Percentiles rank a stretch among this genome's conserved stretches.
Evolutionary conservation across 2,888 invertebrate species (phyloP).

Genomic region (Dromius quadrimaculatus): DNA sequence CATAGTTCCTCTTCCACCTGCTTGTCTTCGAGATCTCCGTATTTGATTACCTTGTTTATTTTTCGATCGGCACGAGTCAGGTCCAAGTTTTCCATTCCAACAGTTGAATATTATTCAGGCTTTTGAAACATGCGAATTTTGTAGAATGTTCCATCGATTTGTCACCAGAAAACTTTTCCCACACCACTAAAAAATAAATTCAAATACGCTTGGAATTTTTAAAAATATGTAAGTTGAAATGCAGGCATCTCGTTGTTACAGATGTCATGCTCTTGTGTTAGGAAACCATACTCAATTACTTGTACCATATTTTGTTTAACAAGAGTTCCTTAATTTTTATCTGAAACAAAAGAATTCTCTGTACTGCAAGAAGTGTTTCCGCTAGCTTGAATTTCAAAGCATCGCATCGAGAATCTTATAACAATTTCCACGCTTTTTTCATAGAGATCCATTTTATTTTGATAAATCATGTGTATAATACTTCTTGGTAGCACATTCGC

Average conservation of each 20-base stretch:
- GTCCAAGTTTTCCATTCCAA: too few species aligned
- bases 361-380: neutral
- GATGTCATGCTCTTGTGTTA: constrained; percentile 11
- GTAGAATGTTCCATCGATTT: constrained; percentile 18
- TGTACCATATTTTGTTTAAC: constrained; percentile 18
- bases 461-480: too few species aligned
- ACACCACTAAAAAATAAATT: neutral
- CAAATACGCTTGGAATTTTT: constrained; percentile 20
- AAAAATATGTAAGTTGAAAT: constrained; percentile 10
- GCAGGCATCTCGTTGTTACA: neutral
- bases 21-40: too few species aligned
- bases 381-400: too few species aligned
- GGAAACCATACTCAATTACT: constrained; percentile 10
- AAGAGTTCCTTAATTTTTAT: neutral
- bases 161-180: constrained; percentile 20
- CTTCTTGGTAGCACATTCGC: too few species aligned
- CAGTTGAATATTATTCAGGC: too few species aligned
- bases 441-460: too few species aligned
- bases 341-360: constrained; percentile 2
- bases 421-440: too few species aligned
- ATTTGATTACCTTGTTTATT: too few species aligned
- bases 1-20: too few species aligned
- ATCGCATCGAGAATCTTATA: too few species aligned
- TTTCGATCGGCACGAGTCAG: too few species aligned
- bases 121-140: neutral